phyloP scores from a whole-genome alignment of 2,113 vertebrate genomes.

The Fregata magnificens region DNA sequence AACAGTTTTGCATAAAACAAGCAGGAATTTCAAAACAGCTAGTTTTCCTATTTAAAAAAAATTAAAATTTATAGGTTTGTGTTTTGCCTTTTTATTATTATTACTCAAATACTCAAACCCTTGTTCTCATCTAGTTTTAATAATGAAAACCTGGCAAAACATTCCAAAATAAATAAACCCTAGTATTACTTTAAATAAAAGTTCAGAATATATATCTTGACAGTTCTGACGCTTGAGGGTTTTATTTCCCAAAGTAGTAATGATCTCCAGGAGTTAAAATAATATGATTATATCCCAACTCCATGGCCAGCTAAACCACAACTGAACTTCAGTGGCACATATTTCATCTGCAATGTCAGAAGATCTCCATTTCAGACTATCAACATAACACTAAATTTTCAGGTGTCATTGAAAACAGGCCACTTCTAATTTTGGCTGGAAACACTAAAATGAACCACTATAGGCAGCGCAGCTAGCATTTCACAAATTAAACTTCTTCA shows the following conservation, averaged over 20 bases:
- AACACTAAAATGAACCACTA: neutral
- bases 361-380: constrained; percentile 71
- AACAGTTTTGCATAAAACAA: constrained; percentile 34
- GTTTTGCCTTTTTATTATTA: constrained; percentile 56
- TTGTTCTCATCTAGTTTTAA: constrained; percentile 42
- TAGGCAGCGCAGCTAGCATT: constrained; percentile 34
- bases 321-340: constrained; percentile 54
- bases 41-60: constrained; percentile 15
- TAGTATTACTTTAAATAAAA: constrained; percentile 54
- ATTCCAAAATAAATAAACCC: constrained; percentile 52
- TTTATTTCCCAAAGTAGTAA: constrained; percentile 69
- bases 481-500: constrained; percentile 39
- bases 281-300: constrained; percentile 73
- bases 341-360: constrained; percentile 67
- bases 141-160: constrained; percentile 51
- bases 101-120: constrained; percentile 44
- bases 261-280: constrained; percentile 75
- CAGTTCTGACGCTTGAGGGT: constrained; percentile 49
- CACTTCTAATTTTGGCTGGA: constrained; percentile 57
- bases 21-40: constrained; percentile 10
- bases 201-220: constrained; percentile 59
- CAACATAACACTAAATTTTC: constrained; percentile 72
- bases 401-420: constrained; percentile 66
- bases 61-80: constrained; percentile 40
- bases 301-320: constrained; percentile 71